Conservation (phyloP, 1,140 invertebrate genomes). For the Fopius arisanus region DNA sequence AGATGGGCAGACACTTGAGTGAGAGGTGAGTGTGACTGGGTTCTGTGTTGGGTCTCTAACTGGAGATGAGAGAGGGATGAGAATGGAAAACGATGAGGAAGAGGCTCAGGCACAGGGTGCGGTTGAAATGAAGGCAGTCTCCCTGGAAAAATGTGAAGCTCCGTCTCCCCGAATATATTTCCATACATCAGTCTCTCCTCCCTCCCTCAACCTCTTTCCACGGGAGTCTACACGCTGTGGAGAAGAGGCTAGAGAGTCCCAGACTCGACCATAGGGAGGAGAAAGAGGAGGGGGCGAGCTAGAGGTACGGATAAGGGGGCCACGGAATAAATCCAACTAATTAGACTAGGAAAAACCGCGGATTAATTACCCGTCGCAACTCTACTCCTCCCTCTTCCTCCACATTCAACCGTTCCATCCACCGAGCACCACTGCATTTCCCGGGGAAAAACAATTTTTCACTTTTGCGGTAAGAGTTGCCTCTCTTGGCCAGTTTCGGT, state of each 20-base stretch:
- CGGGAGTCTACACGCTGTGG: not conserved
- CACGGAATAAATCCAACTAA: conserved; percentile 65
- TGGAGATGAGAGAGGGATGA: conserved; percentile 18
- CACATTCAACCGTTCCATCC: not conserved
- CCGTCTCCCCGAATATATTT: conserved; percentile 63
- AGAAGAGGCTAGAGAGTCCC: not conserved
- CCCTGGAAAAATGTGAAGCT: conserved; percentile 62
- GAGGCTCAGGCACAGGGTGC: conserved; percentile 37
- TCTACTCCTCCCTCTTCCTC: conserved; percentile 34
- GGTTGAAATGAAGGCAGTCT: conserved; percentile 60
- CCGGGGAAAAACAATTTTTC: conserved; percentile 51
- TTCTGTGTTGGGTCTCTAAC: not conserved
- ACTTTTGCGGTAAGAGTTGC: conserved; percentile 20
- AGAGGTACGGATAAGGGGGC: conserved; percentile 53
- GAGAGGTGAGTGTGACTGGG: conserved; percentile 3
- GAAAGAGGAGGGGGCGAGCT: conserved; percentile 27
- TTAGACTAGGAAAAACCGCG: conserved; percentile 64
- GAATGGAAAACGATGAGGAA: conserved; percentile 34
- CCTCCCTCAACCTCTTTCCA: conserved; percentile 17
- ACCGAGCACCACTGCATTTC: conserved; percentile 29
- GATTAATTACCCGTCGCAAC: conserved; percentile 62
- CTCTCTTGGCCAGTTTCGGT: not conserved
- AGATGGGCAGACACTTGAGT: conserved; percentile 21
- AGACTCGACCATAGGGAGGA: conserved; percentile 29
- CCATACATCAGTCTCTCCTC: conserved; percentile 60